Base-by-base conservation (phyloP, 2,113 vertebrate genomes). In the Arenaria interpres region DNA sequence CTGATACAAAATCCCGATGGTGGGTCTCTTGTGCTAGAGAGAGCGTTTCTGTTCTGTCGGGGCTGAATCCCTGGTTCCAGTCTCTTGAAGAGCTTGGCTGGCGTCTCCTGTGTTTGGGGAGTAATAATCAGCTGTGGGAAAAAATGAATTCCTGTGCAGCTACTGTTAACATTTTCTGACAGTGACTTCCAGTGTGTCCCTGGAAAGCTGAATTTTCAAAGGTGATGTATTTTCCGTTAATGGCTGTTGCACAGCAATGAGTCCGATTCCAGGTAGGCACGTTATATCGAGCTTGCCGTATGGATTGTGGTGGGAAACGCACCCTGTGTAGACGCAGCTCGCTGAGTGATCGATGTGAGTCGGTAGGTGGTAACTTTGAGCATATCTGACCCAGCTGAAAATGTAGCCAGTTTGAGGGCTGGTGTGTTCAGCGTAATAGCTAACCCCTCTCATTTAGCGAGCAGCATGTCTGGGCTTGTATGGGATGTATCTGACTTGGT, bases 391-490 rank as follows among this genome's bases (percentile, higher is more conserved):
- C 90, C 41, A 54, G 87, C 45, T 89, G 88, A 43, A 82, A 73
- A 68, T 75, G 76, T 3, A 84, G 33, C 35, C 88, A 69, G 81
- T 84, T 86, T 66, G 92, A 77, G 67, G 68, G 45, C 71, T 86
- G 68, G 51, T 91, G 27, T 74, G 71, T 43, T 94, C 63, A 89
- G 28, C 12, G 13, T 75, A 90, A 85, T 59, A 92, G 60, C 75
- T 96, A 59, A 97, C 94, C 68, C 81, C 80, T 90, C 57, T 94
- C 76, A 50, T 74, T 90, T 75, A 94, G 50, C 27, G 83, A 69
- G 78, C 64, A 85, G 6, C 32, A 60, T 50, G n/a, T 90, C 83
- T 93, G 89, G 92, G 80, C 85, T 68, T 88, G 53, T 81, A 41
- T 93, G 78, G 63, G 84, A 78, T 94, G 41, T 35, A 88, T 95